Conservation (phyloP, 2,113 vertebrate species). For the Lates calcarifer region DNA sequence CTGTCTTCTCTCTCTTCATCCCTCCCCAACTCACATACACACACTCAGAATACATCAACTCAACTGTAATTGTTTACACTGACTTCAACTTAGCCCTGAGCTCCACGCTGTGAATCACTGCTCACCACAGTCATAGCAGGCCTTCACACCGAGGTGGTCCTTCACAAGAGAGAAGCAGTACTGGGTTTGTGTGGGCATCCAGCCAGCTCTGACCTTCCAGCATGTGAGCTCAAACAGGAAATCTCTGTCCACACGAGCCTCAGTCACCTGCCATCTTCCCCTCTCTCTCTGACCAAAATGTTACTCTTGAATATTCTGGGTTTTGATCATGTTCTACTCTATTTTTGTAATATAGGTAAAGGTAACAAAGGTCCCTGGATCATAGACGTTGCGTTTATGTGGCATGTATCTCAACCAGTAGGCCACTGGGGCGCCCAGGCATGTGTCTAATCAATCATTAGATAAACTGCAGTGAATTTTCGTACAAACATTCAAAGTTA, state of each 20-base stretch:
- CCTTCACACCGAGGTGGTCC: slow-evolving; percentile 63
- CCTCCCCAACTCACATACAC: slow-evolving; percentile 29
- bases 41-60: slow-evolving; percentile 41
- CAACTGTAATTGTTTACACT: slow-evolving; percentile 64
- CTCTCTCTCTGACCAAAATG: not conserved
- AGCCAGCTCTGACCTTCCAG: slow-evolving; percentile 61
- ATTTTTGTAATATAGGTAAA: not conserved
- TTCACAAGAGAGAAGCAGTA: slow-evolving; percentile 23
- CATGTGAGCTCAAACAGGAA: slow-evolving; percentile 56
- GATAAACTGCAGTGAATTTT: too few relatives aligned
- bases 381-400: too few relatives aligned
- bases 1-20: slow-evolving; percentile 27
- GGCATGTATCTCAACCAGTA: too few relatives aligned
- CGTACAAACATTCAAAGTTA: too few relatives aligned
- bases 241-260: slow-evolving; percentile 30
- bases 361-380: too few relatives aligned
- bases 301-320: slow-evolving; percentile 2
- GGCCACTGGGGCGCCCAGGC: too few relatives aligned
- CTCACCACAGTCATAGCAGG: slow-evolving; percentile 15
- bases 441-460: too few relatives aligned
- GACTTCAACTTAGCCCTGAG: slow-evolving; percentile 55
- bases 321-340: not conserved
- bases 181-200: slow-evolving; percentile 64
- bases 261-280: slow-evolving; percentile 43
- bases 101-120: slow-evolving; percentile 58